Evolutionary conservation across 2,113 vertebrate genomes (phyloP).

Genomic region (Eulacestoma nigropectus): DNA sequence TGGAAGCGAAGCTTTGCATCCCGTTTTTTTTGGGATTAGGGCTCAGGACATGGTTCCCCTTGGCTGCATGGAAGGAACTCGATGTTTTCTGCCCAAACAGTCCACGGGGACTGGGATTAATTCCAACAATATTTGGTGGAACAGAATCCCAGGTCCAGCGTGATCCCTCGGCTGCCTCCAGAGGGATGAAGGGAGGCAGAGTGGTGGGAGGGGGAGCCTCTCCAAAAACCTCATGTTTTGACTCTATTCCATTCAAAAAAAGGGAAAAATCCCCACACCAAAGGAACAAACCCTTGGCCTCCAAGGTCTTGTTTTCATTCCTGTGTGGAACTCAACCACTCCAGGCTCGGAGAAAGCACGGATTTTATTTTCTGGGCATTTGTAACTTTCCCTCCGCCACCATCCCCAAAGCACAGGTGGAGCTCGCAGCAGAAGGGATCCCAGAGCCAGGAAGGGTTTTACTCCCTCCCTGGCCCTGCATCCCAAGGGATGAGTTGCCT

Average conservation of each 20-base stretch:
- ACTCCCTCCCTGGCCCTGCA: too few relatives aligned
- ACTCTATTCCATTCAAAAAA: not conserved
- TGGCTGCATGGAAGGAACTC: not conserved
- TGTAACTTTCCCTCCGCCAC: not conserved
- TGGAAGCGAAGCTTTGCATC: not conserved
- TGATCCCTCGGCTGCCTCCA: not conserved
- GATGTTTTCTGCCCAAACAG: not conserved
- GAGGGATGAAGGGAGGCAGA: not conserved
- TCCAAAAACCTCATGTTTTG: not conserved
- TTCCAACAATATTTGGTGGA: conserved; percentile 6
- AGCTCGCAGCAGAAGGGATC: not conserved
- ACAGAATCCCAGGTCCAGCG: not conserved
- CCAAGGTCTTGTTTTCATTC: not conserved
- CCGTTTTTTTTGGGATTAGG: not conserved
- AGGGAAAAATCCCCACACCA: not conserved
- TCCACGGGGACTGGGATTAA: not conserved
- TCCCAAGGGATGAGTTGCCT: not conserved
- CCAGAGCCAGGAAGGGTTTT: not conserved
- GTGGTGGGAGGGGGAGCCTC: not conserved
- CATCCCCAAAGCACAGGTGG: not conserved
- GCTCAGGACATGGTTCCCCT: not conserved
- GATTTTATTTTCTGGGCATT: not conserved
- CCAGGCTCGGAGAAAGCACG: not conserved
- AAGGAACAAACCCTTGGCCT: not conserved
- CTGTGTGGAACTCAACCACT: not conserved